A percentile compares a stretch with the other conserved stretches of the same genome.
phyloP scores from a whole-genome alignment of 2,888 invertebrate genomes.

The Osmoderma eremita region DNA sequence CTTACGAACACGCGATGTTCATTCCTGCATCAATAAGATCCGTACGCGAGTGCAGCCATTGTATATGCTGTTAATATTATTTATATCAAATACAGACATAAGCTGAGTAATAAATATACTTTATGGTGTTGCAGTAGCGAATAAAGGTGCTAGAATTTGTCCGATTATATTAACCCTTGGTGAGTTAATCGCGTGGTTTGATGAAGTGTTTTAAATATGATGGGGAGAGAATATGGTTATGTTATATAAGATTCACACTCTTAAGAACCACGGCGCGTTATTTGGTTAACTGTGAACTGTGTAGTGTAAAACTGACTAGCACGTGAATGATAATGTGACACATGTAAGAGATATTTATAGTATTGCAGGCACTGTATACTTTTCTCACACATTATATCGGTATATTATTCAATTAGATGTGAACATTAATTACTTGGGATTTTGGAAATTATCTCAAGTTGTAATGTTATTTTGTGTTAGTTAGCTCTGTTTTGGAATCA shows the following conservation, averaged over 20 bases:
- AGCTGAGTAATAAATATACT: constrained; percentile 15
- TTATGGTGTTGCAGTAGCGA: constrained; percentile 15
- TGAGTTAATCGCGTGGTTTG: constrained; percentile 12
- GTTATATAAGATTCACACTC: neutral
- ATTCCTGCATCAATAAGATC: constrained; percentile 1
- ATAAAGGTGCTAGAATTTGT: constrained; percentile 16
- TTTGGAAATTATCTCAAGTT: no score
- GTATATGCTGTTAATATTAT: constrained; percentile 11
- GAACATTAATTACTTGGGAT: no score
- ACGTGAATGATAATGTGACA: constrained; percentile 13
- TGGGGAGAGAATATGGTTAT: neutral
- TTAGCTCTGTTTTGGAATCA: no score
- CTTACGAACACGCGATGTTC: neutral
- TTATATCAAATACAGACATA: constrained; percentile 27
- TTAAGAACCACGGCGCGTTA: neutral
- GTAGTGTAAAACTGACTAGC: neutral
- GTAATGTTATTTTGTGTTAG: no score
- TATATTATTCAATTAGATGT: no score
- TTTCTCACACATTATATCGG: neutral
- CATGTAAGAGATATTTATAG: no score
- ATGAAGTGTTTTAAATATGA: constrained; percentile 15
- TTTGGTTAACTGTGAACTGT: neutral
- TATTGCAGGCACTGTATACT: neutral
- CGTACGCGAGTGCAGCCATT: neutral
- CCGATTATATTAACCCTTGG: constrained; percentile 9